phyloP scores from a whole-genome alignment of 2,888 invertebrate genomes.

The Pantelozetes paolii region DNA sequence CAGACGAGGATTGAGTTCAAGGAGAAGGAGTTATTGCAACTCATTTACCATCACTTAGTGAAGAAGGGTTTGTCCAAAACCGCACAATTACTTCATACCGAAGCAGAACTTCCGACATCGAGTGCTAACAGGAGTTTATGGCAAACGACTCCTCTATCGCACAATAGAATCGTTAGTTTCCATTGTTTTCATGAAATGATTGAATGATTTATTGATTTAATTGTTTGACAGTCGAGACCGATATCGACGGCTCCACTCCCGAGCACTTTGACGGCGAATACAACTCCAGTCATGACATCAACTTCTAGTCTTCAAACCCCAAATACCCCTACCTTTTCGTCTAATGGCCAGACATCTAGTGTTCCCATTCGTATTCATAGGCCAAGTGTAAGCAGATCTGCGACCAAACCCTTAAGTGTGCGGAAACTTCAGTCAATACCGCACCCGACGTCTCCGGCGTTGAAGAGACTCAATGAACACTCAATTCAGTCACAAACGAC shows the following conservation, averaged over 20 bases:
- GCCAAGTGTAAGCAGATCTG: slow-evolving; percentile 1
- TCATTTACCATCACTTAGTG: slow-evolving; percentile 81
- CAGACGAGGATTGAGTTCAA: slow-evolving; percentile 93
- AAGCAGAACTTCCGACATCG: slow-evolving; percentile 59
- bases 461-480: slow-evolving; percentile 7
- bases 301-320: neutral
- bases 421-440: slow-evolving; percentile 11
- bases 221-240: slow-evolving; percentile 19
- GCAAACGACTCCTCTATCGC: slow-evolving; percentile 28
- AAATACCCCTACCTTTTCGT: neutral
- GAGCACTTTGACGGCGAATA: neutral
- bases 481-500: slow-evolving; percentile 43
- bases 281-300: neutral
- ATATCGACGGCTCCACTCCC: slow-evolving; percentile 24
- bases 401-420: slow-evolving; percentile 5
- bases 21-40: slow-evolving; percentile 81
- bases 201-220: neutral
- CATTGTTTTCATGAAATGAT: slow-evolving; percentile 7
- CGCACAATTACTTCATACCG: slow-evolving; percentile 68
- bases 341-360: slow-evolving; percentile 15
- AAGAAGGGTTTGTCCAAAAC: slow-evolving; percentile 70
- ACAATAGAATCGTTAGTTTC: slow-evolving; percentile 22
- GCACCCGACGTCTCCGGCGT: slow-evolving; percentile 21
- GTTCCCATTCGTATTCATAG: slow-evolving; percentile 33
- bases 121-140: slow-evolving; percentile 2